Base-by-base conservation (phyloP, 1,140 invertebrate genomes). In the Campoletis sonorensis region DNA sequence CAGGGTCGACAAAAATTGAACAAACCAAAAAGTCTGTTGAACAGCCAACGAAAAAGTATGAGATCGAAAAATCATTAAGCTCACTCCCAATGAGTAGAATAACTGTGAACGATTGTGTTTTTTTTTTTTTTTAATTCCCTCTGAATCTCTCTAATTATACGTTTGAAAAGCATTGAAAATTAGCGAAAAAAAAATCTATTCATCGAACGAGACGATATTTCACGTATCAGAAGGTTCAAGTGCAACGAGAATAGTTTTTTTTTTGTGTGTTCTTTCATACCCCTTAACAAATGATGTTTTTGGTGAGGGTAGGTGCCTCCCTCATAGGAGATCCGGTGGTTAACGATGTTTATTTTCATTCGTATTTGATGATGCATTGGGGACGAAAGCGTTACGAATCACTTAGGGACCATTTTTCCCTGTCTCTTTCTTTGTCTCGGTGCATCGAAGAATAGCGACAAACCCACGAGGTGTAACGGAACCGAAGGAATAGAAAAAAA, bases 321-420 rank as follows among this genome's bases (percentile, higher is more conserved):
- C 33, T 18, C 54, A 23, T 61, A 21, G 40, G 11, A 45, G 27
- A 64, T 61, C 70, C 45, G 23, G 45, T 54, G 72, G 23, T 77
- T 86, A 84, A 87, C 83, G 84, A 85, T 85, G 79, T 85, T 86
- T 85, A 86, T 83, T 87, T 82, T 81, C 83, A 86, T 82, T 77
- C 71, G 76, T 81, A 82, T 86, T 86, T 85, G 85, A 86, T 86
- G 84, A 88, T 86, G 77, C 84, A 81, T 85, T 84, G 67, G 76
- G 84, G 75, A 49, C 67, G 82, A 72, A 33, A 82, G 83, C 84
- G 79, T 85, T 83, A 81, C 80, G 75, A 86, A 85, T 77, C 51
- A 77, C 73, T 61, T 40, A 45, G 49, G 45, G 21, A 73, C 8
- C 40, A 45, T n/a, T n/a, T 33, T 40, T 54, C 18, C 51, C 23